Evolutionary conservation across 2,888 invertebrate species (phyloP), one percentile per base, ranked within the genome.

Genomic region (Callinectes sapidus): DNA sequence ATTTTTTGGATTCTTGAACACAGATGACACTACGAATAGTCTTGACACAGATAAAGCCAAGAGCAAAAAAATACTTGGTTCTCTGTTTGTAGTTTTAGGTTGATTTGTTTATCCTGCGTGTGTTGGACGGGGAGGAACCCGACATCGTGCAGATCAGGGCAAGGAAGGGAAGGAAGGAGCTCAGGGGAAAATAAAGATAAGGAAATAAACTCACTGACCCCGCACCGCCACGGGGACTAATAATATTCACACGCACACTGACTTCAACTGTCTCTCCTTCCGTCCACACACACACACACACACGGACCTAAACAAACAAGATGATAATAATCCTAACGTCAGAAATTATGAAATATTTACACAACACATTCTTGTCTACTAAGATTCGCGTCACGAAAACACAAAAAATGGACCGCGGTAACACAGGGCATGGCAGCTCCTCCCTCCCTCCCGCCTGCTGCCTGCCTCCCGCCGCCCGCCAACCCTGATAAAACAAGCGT

Each of bases 401-500:
- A 61, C 61, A 61, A 71, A 71, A 61, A 71, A 23, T n/a, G 71
- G 71, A 28, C 71, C n/a, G 71, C 71, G 71, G 28, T 23, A 71
- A 71, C 71, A 71, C 23, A 10, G 71, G 23, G 71, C 16, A 18
- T 18, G 61, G 61, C 71, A 28, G 71, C 23, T 35, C 16, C 35
- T n/a, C n/a, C n/a, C n/a, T 77, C 16, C 13, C 32, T 32, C 16
- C 61, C 28, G 2, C 71, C 71, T 10, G 71, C 61, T 23, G 61
- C 71, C 71, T 23, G n/a, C 23, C 35, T 8, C 81, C 8, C 81
- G 14, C 81, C 81, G 32, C 81, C 35, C 14, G 10, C 32, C 35
- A 81, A 48, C 81, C 81, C 81, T 81, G 81, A 81, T 81, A 32
- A 81, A 81, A 81, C 81, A 81, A 81, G 81, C 81, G 81, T 81